A percentile compares a stretch with the other conserved stretches of the same genome.
Evolutionary conservation across 2,797 vertebrate species (phyloP).

Genomic region (Smutsia gigantea): DNA sequence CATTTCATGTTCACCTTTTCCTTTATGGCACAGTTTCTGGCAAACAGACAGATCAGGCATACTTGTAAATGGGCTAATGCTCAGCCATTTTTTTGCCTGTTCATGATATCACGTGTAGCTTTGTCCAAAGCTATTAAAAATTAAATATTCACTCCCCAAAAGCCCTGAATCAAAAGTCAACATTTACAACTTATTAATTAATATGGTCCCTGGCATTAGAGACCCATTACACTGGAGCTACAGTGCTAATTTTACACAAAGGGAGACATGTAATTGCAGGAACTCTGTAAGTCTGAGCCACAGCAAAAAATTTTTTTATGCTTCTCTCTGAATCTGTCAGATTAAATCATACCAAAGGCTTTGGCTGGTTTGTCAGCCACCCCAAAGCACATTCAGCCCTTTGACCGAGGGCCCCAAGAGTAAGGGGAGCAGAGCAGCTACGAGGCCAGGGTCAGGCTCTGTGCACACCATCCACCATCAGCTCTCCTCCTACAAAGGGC

Average conservation of each 20-base stretch:
- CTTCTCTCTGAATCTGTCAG: not conserved
- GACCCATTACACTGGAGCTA: not conserved
- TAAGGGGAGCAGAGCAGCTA: not conserved
- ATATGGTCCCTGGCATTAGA: not conserved
- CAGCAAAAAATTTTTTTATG: accelerated
- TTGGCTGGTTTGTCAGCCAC: not conserved
- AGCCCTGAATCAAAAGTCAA: slow-evolving; percentile 59
- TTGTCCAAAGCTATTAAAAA: slow-evolving; percentile 59
- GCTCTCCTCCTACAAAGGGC: not conserved
- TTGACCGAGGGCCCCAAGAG: not conserved
- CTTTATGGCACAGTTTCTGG: not conserved
- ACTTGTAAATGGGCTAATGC: not conserved
- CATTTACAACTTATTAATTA: slow-evolving; percentile 44
- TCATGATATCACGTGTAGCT: not conserved
- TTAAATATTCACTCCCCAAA: not conserved
- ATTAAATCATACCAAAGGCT: not conserved
- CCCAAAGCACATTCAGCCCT: not conserved
- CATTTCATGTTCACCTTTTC: not conserved
- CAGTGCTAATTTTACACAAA: not conserved
- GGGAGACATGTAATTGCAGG: not conserved
- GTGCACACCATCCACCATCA: not conserved
- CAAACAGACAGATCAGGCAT: not conserved
- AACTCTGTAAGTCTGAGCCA: not conserved
- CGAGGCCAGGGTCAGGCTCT: not conserved
- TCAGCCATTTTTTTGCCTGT: slow-evolving; percentile 41